Conservation (phyloP, 1,140 invertebrate genomes). For the Polypedilum pembai region DNA sequence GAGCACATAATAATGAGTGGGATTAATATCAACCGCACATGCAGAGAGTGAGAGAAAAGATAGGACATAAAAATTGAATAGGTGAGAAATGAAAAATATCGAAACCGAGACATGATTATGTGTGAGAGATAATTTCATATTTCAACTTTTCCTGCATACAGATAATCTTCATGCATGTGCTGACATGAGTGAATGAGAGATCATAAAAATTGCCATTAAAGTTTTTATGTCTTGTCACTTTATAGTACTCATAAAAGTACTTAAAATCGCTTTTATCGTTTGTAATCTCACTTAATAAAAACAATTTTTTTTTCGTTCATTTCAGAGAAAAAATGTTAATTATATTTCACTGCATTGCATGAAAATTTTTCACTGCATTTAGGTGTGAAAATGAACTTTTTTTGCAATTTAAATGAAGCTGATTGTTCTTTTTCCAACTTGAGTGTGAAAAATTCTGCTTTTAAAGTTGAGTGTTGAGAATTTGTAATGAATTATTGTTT, state of each 20-base stretch:
- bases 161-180: neutral
- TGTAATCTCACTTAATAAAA: neutral
- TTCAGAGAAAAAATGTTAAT: neutral
- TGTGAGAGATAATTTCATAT: neutral
- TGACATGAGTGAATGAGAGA: neutral
- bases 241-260: conserved; percentile 18
- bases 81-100: too few species aligned
- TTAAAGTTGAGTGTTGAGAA: neutral
- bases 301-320: neutral
- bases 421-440: neutral
- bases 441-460: neutral
- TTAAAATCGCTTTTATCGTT: neutral
- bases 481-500: neutral
- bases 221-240: conserved; percentile 9
- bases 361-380: neutral
- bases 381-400: neutral
- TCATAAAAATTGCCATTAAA: too few species aligned
- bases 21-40: too few species aligned
- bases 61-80: neutral
- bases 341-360: conserved; percentile 6
- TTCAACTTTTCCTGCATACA: neutral
- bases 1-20: too few species aligned
- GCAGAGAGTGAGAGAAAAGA: neutral
- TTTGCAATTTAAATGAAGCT: neutral
- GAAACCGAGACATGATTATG: neutral